Percentiles rank a stretch among this genome's conserved stretches.
Evolutionary conservation across 2,113 vertebrate species (phyloP).

Genomic region (Hassar affinis): DNA sequence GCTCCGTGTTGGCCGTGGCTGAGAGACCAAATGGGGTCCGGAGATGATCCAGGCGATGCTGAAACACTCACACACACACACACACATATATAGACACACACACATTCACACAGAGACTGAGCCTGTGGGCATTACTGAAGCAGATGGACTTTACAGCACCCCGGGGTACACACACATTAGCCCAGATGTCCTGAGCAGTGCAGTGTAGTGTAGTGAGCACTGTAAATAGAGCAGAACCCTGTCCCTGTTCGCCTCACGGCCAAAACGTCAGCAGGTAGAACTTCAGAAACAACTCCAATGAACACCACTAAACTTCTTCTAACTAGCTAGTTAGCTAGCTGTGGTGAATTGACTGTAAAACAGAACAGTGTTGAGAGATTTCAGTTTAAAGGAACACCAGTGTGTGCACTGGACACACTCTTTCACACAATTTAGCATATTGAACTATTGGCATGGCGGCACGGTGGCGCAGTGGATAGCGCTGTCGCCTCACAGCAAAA

Average conservation of each 20-base stretch:
- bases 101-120: neutral
- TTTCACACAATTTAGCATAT: too few species aligned
- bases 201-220: conserved; percentile 2
- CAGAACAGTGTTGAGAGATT: too few species aligned
- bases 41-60: conserved; percentile 32
- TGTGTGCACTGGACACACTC: too few species aligned
- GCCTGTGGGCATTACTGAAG: conserved; percentile 27
- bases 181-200: conserved; percentile 43
- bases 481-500: too few species aligned
- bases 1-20: conserved; percentile 34
- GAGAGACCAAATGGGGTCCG: conserved; percentile 31
- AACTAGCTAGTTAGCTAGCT: neutral
- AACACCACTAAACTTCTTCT: neutral
- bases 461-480: too few species aligned
- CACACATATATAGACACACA: conserved; percentile 22
- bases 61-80: conserved; percentile 14
- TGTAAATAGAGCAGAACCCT: conserved; percentile 42
- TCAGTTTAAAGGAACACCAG: too few species aligned
- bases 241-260: conserved; percentile 5
- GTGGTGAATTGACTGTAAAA: too few species aligned
- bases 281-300: neutral
- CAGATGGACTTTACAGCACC: conserved; percentile 51
- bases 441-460: too few species aligned
- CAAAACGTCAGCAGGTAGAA: conserved; percentile 36
- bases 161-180: conserved; percentile 43